Conservation (phyloP, 1,140 invertebrate genomes). For the Drosophila triauraria region DNA sequence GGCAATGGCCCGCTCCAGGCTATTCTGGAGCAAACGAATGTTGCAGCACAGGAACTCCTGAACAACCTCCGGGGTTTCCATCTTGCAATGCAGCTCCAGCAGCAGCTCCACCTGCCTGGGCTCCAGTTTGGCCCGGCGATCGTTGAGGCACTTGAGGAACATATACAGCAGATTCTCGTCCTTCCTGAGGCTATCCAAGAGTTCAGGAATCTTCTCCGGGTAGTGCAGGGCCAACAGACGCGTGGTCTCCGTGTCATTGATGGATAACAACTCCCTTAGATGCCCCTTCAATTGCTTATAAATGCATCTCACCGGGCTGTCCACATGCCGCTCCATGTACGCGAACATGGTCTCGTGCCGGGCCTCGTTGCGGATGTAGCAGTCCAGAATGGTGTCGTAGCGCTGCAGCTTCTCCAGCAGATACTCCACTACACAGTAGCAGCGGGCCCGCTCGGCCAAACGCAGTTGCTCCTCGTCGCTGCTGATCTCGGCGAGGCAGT, state of each 20-base stretch:
- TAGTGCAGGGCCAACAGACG: constrained; percentile 86
- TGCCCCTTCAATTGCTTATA: constrained; percentile 85
- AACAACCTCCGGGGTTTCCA: constrained; percentile 84
- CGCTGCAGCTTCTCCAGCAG: constrained; percentile 85
- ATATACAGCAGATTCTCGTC: constrained; percentile 86
- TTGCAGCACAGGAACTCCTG: constrained; percentile 71
- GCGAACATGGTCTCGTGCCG: constrained; percentile 90
- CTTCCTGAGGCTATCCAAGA: constrained; percentile 83
- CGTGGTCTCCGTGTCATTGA: constrained; percentile 85
- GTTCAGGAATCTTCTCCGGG: constrained; percentile 73
- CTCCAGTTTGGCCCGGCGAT: constrained; percentile 86
- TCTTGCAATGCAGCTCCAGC: constrained; percentile 89
- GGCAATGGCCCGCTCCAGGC: constrained; percentile 83
- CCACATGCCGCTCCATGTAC: constrained; percentile 90
- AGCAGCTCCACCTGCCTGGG: constrained; percentile 87
- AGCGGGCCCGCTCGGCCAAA: constrained; percentile 84
- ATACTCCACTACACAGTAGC: constrained; percentile 85
- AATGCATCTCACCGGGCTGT: constrained; percentile 85
- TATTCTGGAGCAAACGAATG: constrained; percentile 41
- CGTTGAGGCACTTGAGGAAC: constrained; percentile 88
- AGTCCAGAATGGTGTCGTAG: constrained; percentile 85
- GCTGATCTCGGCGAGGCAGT: constrained; percentile 88
- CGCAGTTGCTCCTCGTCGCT: constrained; percentile 81
- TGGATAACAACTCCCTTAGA: constrained; percentile 82
- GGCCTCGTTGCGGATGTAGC: constrained; percentile 86